These are phyloP conservation scores for Propithecus coquereli DNA, from an alignment of 2,113 vertebrate genomes.

Conservation along the genomic window DNA sequence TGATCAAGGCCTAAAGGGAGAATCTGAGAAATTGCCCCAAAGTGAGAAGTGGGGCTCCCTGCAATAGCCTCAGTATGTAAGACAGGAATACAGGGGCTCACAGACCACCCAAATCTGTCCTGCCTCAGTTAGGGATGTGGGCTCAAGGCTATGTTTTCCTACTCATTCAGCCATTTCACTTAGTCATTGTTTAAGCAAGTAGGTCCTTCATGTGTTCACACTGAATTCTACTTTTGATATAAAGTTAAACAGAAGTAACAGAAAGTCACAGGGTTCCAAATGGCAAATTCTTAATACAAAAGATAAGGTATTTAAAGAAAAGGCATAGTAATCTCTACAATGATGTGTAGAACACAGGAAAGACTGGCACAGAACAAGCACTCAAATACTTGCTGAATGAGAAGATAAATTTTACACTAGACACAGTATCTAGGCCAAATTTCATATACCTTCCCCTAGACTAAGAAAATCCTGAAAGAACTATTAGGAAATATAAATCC, in stretches of 20 bases:
- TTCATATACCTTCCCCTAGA: background rate
- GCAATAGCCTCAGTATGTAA: fast-evolving
- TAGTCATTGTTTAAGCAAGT: fast-evolving
- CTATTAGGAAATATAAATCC: slow-evolving; percentile 59
- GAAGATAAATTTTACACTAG: background rate
- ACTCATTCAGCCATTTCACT: background rate
- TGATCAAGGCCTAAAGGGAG: background rate
- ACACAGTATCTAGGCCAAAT: background rate
- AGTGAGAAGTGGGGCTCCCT: background rate
- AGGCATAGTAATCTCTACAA: background rate
- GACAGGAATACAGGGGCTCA: background rate
- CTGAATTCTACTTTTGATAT: background rate
- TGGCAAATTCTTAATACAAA: background rate
- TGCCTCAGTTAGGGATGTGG: background rate
- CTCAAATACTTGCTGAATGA: background rate
- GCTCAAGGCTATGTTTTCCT: background rate
- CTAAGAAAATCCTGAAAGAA: slow-evolving; percentile 49
- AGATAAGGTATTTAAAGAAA: background rate
- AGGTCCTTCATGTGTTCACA: background rate
- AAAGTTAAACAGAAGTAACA: background rate
- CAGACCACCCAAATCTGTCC: background rate
- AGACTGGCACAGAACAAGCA: background rate
- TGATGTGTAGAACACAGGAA: background rate
- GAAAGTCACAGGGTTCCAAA: background rate
- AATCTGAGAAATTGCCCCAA: background rate